Percentiles rank a stretch among this genome's conserved stretches.
Evolutionary conservation across 1,140 invertebrate genomes (phyloP).

Genomic region (Drosophila mojavensis): DNA sequence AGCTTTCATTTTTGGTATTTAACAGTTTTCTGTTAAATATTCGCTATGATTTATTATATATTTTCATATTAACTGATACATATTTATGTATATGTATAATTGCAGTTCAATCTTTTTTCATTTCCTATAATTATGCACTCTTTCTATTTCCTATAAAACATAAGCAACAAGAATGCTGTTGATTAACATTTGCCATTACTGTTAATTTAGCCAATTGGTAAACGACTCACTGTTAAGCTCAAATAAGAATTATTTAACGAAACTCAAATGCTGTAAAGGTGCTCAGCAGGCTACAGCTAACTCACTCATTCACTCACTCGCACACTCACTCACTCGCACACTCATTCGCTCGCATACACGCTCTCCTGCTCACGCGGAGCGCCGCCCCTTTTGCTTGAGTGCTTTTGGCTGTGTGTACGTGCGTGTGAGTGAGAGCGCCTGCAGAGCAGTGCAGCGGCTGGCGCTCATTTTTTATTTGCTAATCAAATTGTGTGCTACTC

Average conservation of each 20-base stretch:
- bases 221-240: constrained; percentile 24
- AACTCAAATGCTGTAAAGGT: constrained; percentile 16
- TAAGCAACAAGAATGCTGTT: background rate
- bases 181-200: constrained; percentile 15
- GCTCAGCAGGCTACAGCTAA: constrained; percentile 3
- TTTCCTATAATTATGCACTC: background rate
- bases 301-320: constrained; percentile 12
- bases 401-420: constrained; percentile 1
- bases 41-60: background rate
- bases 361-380: constrained; percentile 7
- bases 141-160: constrained; percentile 7
- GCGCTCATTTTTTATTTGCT: constrained; percentile 77
- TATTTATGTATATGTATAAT: no score
- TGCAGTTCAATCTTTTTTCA: background rate
- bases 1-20: no score
- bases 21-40: background rate
- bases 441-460: constrained; percentile 22
- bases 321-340: constrained; percentile 11
- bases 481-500: constrained; percentile 69
- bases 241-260: constrained; percentile 36
- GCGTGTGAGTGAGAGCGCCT: constrained; percentile 33
- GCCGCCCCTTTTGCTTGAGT: constrained; percentile 44
- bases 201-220: constrained; percentile 25
- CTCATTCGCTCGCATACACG: background rate
- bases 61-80: background rate